Evolutionary conservation across 2,797 vertebrate genomes (phyloP).

Genomic region (Morelia viridis): DNA sequence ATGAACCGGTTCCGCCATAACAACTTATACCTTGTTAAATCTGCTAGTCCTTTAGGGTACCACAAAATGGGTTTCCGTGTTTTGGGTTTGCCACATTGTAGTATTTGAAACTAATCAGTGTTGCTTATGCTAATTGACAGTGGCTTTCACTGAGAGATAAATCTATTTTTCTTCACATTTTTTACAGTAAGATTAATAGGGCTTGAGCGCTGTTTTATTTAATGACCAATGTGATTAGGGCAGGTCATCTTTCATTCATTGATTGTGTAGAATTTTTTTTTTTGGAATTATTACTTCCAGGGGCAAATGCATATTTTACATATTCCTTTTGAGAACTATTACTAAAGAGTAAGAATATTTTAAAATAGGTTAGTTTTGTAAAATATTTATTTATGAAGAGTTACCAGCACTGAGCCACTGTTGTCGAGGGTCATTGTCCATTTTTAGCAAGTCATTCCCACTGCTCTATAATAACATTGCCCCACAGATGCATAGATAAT

Average conservation of each 20-base stretch:
- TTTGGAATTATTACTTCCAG: slow-evolving; percentile 48
- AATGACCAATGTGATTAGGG: slow-evolving; percentile 3
- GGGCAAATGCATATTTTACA: slow-evolving; percentile 58
- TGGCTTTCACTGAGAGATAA: background rate
- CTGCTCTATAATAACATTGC: slow-evolving; percentile 59
- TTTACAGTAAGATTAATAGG: background rate
- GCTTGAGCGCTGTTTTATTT: slow-evolving; percentile 1
- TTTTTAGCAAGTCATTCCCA: slow-evolving; percentile 58
- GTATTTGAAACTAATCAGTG: background rate
- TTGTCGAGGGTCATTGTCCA: slow-evolving; percentile 58
- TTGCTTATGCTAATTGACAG: background rate
- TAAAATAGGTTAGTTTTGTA: slow-evolving; percentile 50
- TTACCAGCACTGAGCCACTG: slow-evolving; percentile 10
- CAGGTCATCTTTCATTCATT: slow-evolving; percentile 11
- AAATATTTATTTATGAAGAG: slow-evolving; percentile 56
- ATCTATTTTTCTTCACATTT: background rate
- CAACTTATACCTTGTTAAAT: background rate
- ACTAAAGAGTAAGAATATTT: slow-evolving; percentile 49
- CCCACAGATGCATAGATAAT: slow-evolving; percentile 17
- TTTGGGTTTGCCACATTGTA: background rate
- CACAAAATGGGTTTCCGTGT: background rate
- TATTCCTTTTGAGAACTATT: slow-evolving; percentile 56
- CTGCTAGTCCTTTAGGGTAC: background rate
- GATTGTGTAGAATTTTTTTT: slow-evolving; percentile 56
- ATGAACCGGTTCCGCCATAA: background rate